phyloP scores from a whole-genome alignment of 2,888 invertebrate species.

The Euproctis similis region DNA sequence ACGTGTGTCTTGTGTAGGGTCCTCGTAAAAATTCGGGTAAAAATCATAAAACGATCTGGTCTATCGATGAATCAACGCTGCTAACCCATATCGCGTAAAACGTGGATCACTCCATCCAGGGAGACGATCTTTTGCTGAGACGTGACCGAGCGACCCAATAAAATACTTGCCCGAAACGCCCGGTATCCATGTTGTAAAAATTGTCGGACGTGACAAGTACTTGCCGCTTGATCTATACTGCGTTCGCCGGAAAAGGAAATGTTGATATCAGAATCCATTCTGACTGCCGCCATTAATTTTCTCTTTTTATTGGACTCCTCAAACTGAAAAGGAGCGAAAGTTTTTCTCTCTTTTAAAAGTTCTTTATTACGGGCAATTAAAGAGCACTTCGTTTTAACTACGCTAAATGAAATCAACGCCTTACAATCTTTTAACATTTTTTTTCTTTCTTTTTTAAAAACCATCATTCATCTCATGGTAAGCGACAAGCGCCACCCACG shows the following conservation, averaged over 20 bases:
- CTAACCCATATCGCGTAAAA: slow-evolving; percentile 55
- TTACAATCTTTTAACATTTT: too few relatives aligned
- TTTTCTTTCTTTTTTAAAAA: too few relatives aligned
- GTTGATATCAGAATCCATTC: slow-evolving; percentile 15
- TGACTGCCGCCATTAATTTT: slow-evolving; percentile 10
- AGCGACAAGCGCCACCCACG: too few relatives aligned
- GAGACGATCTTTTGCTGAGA: slow-evolving; percentile 51
- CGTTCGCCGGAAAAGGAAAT: slow-evolving; percentile 20
- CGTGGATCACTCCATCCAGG: slow-evolving; percentile 45
- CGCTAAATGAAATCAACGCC: too few relatives aligned
- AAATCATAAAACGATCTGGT: slow-evolving; percentile 64
- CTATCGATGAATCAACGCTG: slow-evolving; percentile 50
- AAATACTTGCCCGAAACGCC: slow-evolving; percentile 50
- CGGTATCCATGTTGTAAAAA: slow-evolving; percentile 48
- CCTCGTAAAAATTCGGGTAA: slow-evolving; percentile 40
- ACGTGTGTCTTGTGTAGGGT: slow-evolving; percentile 20
- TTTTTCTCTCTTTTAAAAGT: too few relatives aligned
- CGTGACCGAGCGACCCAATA: slow-evolving; percentile 64
- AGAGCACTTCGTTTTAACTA: too few relatives aligned
- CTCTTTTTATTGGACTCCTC: too few relatives aligned
- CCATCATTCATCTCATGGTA: too few relatives aligned
- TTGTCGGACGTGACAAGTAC: slow-evolving; percentile 47
- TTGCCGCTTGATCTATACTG: slow-evolving; percentile 17
- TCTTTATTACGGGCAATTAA: too few relatives aligned
- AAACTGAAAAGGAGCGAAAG: too few relatives aligned